phyloP scores from a whole-genome alignment of 2,797 vertebrate species.

The Pangasius djambal region DNA sequence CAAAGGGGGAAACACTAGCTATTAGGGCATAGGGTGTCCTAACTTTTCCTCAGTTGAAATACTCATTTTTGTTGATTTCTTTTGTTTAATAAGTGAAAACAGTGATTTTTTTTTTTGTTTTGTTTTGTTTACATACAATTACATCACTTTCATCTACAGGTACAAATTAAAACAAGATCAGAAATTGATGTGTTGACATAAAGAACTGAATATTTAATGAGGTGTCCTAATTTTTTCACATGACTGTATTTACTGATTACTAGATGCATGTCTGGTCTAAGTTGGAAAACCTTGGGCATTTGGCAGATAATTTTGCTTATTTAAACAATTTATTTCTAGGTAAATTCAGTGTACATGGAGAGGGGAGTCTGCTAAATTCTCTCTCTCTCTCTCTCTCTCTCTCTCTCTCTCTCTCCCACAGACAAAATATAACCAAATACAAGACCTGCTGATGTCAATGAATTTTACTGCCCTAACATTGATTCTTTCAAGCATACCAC shows the following conservation, averaged over 20 bases:
- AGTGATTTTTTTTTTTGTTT: too few species aligned
- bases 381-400: not conserved
- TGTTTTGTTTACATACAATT: too few species aligned
- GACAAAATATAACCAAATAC: not conserved
- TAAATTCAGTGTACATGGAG: not conserved
- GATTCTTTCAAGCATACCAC: not conserved
- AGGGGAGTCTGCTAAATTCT: not conserved
- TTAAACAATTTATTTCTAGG: not conserved
- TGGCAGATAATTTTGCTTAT: not conserved
- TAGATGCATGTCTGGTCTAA: not conserved
- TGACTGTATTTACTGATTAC: not conserved
- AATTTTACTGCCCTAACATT: not conserved
- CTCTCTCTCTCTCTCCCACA: not conserved
- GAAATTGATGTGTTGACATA: too few species aligned
- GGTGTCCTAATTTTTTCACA: too few species aligned
- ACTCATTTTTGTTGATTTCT: too few species aligned
- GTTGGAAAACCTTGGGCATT: not conserved
- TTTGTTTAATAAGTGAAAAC: too few species aligned
- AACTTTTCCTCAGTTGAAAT: too few species aligned
- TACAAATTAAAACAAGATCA: too few species aligned
- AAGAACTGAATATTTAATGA: too few species aligned
- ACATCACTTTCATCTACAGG: too few species aligned
- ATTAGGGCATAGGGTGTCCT: too few species aligned
- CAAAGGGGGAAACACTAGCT: too few species aligned
- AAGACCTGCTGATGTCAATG: not conserved